Percentiles rank a stretch among this genome's conserved stretches.
Evolutionary conservation across 2,113 vertebrate species (phyloP).

Genomic region (Genyomyrus donnyi): DNA sequence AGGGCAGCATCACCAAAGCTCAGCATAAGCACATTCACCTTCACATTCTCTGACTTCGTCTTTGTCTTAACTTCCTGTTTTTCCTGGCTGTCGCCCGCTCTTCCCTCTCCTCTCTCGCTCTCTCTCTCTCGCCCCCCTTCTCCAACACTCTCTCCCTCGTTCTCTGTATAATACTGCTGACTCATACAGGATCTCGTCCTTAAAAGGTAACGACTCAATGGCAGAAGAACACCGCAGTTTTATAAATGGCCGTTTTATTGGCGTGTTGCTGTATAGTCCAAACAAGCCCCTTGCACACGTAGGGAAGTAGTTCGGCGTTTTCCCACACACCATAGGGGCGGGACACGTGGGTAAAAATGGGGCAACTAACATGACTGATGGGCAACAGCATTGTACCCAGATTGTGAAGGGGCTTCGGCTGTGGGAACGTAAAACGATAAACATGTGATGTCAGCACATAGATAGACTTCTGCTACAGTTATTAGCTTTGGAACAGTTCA

Average conservation of each 20-base stretch:
- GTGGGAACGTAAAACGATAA: background rate
- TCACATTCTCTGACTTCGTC: background rate
- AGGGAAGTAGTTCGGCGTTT: background rate
- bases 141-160: constrained; percentile 12
- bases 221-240: constrained; percentile 25
- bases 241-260: constrained; percentile 26
- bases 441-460: background rate
- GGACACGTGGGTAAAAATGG: background rate
- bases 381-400: background rate
- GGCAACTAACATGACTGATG: background rate
- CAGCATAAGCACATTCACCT: background rate
- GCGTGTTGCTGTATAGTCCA: constrained; percentile 2
- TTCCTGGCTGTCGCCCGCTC: background rate
- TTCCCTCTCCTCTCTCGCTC: background rate
- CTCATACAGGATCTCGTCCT: constrained; percentile 36
- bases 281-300: background rate
- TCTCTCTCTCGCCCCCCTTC: background rate
- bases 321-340: background rate
- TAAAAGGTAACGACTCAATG: constrained; percentile 39
- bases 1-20: background rate
- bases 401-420: background rate
- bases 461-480: background rate
- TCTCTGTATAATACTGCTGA: constrained; percentile 40
- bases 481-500: background rate
- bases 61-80: constrained; percentile 15